phyloP scores from a whole-genome alignment of 92 coral and sea anemone genomes.

The Parazoanthus atlanticus region DNA sequence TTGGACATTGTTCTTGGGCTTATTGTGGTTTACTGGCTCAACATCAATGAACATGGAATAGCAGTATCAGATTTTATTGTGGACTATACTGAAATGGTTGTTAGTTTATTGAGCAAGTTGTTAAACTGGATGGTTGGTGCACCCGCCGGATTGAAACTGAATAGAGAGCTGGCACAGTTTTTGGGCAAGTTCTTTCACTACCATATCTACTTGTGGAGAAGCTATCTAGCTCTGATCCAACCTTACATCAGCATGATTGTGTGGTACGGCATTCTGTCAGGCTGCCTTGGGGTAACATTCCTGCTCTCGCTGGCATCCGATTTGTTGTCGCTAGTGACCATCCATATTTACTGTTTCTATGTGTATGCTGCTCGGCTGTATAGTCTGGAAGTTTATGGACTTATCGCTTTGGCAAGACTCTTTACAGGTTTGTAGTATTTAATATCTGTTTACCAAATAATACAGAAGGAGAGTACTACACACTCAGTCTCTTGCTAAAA shows the following conservation, averaged over 20 bases:
- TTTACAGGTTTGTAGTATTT: constrained; percentile 80
- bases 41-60: constrained; percentile 40
- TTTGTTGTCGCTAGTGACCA: constrained; percentile 78
- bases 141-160: constrained; percentile 94
- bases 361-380: constrained; percentile 97
- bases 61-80: constrained; percentile 61
- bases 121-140: constrained; percentile 91
- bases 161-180: constrained; percentile 81
- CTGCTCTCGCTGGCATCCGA: constrained; percentile 83
- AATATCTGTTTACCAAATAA: no score
- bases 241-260: constrained; percentile 80
- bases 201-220: constrained; percentile 92
- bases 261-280: constrained; percentile 75
- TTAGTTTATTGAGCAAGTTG: constrained; percentile 61
- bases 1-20: constrained; percentile 79
- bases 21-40: constrained; percentile 56
- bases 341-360: constrained; percentile 95
- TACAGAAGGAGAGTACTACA: not conserved
- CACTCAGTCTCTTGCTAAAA: no score
- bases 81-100: constrained; percentile 75
- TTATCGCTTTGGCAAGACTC: constrained; percentile 77
- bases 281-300: constrained; percentile 89
- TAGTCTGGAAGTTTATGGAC: constrained; percentile 79
- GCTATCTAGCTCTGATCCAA: constrained; percentile 72
- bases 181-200: constrained; percentile 85